phyloP scores from a whole-genome alignment of 1,140 invertebrate genomes.

The Daktulosphaira vitifoliae region DNA sequence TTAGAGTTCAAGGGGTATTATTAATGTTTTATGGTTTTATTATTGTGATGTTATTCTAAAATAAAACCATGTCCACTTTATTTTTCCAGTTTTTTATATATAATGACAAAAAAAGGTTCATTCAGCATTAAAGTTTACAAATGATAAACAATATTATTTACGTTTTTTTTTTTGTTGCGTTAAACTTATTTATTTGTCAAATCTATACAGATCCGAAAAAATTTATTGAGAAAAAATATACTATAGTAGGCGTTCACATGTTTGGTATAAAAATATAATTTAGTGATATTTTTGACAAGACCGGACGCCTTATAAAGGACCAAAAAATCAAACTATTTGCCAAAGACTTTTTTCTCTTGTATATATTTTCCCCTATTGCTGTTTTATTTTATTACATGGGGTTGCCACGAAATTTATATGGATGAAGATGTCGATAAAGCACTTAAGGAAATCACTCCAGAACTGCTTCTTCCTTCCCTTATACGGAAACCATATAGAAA shows the following conservation, averaged over 20 bases:
- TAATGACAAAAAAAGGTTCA: constrained; percentile 21
- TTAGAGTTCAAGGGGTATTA: constrained; percentile 5
- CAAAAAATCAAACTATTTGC: constrained; percentile 20
- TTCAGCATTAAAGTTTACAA: constrained; percentile 24
- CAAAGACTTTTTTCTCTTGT: not conserved
- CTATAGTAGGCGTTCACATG: constrained; percentile 17
- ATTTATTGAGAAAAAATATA: constrained; percentile 10
- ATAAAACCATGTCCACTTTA: not conserved
- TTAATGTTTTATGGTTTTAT: constrained; percentile 31
- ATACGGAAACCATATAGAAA: not conserved
- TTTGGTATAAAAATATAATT: constrained; percentile 22
- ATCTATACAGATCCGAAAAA: constrained; percentile 17
- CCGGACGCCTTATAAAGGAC: constrained; percentile 27
- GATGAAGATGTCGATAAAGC: constrained; percentile 34
- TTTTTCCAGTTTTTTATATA: constrained; percentile 3
- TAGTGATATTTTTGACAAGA: constrained; percentile 30
- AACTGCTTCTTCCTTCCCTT: constrained; percentile 4
- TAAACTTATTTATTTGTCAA: constrained; percentile 22
- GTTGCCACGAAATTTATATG: constrained; percentile 24
- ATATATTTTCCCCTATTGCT: not conserved
- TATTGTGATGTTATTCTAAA: constrained; percentile 12
- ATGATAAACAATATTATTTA: constrained; percentile 25
- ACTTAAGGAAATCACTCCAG: constrained; percentile 31
- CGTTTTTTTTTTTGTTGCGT: no score
- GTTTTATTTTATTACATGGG: constrained; percentile 29